Evolutionary conservation across 2,888 invertebrate species (phyloP), one percentile per base, ranked within the genome.

Genomic region (Alitta virens): DNA sequence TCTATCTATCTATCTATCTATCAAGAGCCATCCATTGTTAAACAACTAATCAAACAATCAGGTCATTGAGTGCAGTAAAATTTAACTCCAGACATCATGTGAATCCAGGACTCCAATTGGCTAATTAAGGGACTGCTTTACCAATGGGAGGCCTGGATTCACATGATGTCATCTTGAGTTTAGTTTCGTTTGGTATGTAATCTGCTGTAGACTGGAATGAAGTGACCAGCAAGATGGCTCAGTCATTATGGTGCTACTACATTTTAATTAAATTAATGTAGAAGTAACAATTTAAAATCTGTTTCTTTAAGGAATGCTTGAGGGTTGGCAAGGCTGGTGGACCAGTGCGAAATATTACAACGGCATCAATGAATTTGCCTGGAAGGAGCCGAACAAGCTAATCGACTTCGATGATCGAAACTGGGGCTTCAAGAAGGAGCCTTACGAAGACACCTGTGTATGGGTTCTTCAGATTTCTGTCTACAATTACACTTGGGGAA

Each of bases 401-500:
- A 59, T 59, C 14, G 59, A 54, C 21, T 52, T 38, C 21, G 33
- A 59, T 24, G 49, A 46, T 43, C 51, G 55, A 2, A 40, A 56
- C 52, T 68, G 68, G 68, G 67, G 68, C 38, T 65, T 68, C 54
- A 60, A 67, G 62, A 63, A 63, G 53, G 33, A 40, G 23, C 67
- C 67, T 1, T 59, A 59, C 49, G 49, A 59, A 51, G 65, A 63
- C 53, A 68, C 68, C 0, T 68, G 68, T 38, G 68, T 68, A 33
- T 68, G 68, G 68, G 57, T 68, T 51, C 63, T 68, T 24, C 68
- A 68, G 65, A 63, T 68, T 16, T 62, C 65, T n/a, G 63, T 65
- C 60, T 68, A 68, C 53, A 65, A 67, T 56, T 64, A 68, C 64
- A 68, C 65, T 16, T 58, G 60, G 58, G 68, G 65, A 25, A 68